A percentile compares a stretch with the other conserved stretches of the same genome.
Evolutionary conservation across 2,113 vertebrate species (phyloP).

Genomic region (Percopsis transmontana): DNA sequence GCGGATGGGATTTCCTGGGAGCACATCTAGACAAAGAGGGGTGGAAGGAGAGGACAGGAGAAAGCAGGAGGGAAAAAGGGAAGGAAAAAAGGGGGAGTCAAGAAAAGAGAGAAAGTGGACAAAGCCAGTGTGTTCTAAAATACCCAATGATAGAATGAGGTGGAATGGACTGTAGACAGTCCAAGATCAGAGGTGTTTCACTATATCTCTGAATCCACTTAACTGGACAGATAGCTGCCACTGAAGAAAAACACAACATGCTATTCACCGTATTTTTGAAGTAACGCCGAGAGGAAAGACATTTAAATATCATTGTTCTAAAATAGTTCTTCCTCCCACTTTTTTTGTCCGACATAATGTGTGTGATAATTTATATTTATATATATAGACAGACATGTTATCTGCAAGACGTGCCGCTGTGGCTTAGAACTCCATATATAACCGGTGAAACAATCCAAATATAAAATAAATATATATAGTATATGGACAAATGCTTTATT

Average conservation of each 20-base stretch:
- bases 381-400: no score
- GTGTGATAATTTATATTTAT: no score
- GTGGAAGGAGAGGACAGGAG: background rate
- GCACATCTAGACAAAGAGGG: background rate
- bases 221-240: slow-evolving; percentile 5
- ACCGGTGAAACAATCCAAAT: no score
- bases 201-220: slow-evolving; percentile 26
- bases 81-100: slow-evolving; percentile 23
- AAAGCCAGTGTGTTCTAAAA: background rate
- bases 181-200: slow-evolving; percentile 31
- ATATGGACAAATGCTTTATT: no score
- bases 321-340: no score
- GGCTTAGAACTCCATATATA: no score
- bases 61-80: background rate
- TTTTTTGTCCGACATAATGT: no score
- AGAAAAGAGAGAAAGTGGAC: slow-evolving; percentile 13
- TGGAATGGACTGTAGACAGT: slow-evolving; percentile 1
- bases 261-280: no score
- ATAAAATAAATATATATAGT: no score
- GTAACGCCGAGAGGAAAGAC: no score
- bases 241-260: slow-evolving; percentile 6
- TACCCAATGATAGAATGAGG: background rate
- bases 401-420: no score
- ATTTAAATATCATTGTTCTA: no score
- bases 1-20: background rate